Conservation (phyloP, 2,113 vertebrate species). For the Nestor notabilis region DNA sequence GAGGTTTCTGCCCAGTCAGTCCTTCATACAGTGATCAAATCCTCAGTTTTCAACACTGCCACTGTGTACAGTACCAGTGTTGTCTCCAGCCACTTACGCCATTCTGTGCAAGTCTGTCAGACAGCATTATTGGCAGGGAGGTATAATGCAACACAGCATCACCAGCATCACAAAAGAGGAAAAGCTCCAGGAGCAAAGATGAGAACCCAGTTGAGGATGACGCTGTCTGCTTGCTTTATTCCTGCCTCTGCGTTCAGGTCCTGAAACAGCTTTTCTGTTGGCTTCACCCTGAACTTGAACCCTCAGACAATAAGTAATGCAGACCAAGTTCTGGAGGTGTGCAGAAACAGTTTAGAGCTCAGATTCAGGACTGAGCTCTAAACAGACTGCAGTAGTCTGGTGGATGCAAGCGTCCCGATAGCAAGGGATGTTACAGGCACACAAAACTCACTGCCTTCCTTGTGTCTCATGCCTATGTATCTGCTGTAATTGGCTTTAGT, state of each 20-base stretch:
- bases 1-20: neutral
- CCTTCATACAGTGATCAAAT: fast-evolving
- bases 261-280: neutral
- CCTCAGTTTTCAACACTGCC: neutral
- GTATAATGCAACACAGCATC: neutral
- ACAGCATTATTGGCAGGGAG: neutral
- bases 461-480: neutral
- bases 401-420: fast-evolving
- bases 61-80: fast-evolving
- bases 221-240: neutral
- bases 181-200: neutral
- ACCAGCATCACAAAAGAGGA: fast-evolving
- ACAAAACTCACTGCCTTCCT: neutral
- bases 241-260: neutral
- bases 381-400: neutral
- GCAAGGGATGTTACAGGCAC: neutral
- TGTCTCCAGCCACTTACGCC: neutral
- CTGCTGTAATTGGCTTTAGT: neutral
- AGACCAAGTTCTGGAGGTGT: neutral
- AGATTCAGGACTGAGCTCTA: neutral
- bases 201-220: neutral
- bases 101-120: neutral
- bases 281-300: neutral
- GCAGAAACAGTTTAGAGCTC: neutral
- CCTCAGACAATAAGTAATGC: neutral